Percentiles rank a stretch among this genome's conserved stretches.
These are phyloP conservation scores for Illadopsis cleaveri DNA, from an alignment of 2,113 vertebrate genomes.

Conservation along the genomic window DNA sequence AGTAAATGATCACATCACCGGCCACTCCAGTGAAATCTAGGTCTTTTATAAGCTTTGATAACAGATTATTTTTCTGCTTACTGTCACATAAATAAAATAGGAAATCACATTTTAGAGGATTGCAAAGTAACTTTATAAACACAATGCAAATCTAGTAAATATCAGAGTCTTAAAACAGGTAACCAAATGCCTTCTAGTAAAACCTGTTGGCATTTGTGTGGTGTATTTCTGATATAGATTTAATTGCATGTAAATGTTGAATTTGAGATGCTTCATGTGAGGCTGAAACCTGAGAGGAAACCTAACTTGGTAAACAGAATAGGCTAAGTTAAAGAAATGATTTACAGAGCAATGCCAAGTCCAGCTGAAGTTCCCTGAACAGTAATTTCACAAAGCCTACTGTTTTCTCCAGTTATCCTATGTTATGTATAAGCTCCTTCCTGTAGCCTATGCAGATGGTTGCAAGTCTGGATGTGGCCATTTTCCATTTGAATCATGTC, in stretches of 20 bases:
- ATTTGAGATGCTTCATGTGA: constrained; percentile 21
- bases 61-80: constrained; percentile 36
- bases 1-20: neutral
- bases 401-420: neutral
- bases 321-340: neutral
- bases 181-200: neutral
- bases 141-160: constrained; percentile 20
- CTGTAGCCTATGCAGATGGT: neutral
- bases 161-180: neutral
- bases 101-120: constrained; percentile 68
- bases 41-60: constrained; percentile 56
- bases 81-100: constrained; percentile 68
- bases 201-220: neutral
- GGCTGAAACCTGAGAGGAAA: constrained; percentile 33
- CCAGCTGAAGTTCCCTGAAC: neutral
- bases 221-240: neutral
- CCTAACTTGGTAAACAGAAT: neutral
- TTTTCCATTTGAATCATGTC: neutral
- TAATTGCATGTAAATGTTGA: constrained; percentile 15
- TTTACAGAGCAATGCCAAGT: neutral
- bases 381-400: neutral
- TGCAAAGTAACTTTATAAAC: constrained; percentile 48
- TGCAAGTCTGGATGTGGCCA: neutral
- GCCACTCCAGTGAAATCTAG: constrained; percentile 50
- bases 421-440: neutral